Base-by-base conservation (phyloP, 2,113 vertebrate genomes). In the Elgaria multicarinata region DNA sequence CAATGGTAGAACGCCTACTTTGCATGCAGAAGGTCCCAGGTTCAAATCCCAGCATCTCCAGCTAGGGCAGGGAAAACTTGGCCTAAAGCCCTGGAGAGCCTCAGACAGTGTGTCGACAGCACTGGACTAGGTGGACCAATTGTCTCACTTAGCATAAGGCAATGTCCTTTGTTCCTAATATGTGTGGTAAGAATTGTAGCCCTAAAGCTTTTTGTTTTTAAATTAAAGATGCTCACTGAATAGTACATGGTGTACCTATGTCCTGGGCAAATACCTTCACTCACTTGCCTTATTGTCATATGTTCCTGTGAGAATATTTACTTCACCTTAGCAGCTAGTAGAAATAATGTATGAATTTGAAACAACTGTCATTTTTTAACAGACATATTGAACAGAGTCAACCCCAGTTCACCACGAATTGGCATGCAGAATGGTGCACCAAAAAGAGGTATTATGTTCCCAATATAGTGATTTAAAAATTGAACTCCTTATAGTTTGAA, bases 351-450 rank as follows among this genome's bases (percentile, higher is more conserved):
- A 90, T 90, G 81, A 58, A 93, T 94, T 94, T 95, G 94, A 95
- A 92, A 91, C 80, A 91, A 90, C 90, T 94, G 72, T 96, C 91
- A 91, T 95, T 97, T 96, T 90, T 97, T 94, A 95, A 92, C 96
- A 98, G 97, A 97, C 97, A 97, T 97, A 95, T 96, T 97, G 95
- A 97, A 97, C 94, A 97, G 96, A 97, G 95, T 97, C 92, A 97
- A 97, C 83, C 91, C 95, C 93, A 95, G 96, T 94, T 97, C 97
- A 92, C 83, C 96, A 93, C 95, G 95, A 91, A 94, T 93, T 87
- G 96, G 94, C 94, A 95, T 97, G 95, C 97, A 98, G 96, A 98
- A 97, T 96, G 97, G 97, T 66, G 95, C 95, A 85, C 95, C 97
- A 87, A 97, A 94, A 95, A 97, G 97, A 97, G 97, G 97, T 98